A percentile compares a stretch with the other conserved stretches of the same genome.
These are phyloP conservation scores for Percina caprodes DNA, from an alignment of 2,113 vertebrate genomes.

Conservation along the genomic window DNA sequence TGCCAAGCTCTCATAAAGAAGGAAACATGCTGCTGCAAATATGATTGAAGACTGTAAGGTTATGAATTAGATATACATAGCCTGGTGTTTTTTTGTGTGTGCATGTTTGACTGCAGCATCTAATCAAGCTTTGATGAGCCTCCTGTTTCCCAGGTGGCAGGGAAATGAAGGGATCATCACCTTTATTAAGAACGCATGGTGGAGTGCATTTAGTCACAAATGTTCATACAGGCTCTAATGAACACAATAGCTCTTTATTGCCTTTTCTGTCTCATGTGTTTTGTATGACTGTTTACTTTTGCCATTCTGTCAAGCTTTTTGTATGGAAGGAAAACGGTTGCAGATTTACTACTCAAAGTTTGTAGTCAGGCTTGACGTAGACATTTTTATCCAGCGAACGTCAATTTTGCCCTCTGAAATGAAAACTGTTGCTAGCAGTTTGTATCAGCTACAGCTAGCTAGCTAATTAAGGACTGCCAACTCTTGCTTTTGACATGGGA, in stretches of 20 bases:
- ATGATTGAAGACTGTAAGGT: slow-evolving; percentile 68
- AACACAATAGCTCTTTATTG: slow-evolving; percentile 18
- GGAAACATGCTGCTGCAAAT: slow-evolving; percentile 43
- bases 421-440: background rate
- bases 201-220: slow-evolving; percentile 53
- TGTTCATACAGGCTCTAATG: slow-evolving; percentile 31
- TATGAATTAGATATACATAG: slow-evolving; percentile 66
- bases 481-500: too few relatives aligned
- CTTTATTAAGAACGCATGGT: slow-evolving; percentile 65
- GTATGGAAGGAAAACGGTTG: background rate
- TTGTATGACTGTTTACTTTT: background rate
- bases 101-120: slow-evolving; percentile 50
- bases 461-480: too few relatives aligned
- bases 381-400: too few relatives aligned
- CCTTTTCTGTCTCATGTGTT: background rate
- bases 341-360: background rate
- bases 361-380: background rate
- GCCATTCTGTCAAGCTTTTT: background rate
- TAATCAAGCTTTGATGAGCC: slow-evolving; percentile 80
- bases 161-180: slow-evolving; percentile 68
- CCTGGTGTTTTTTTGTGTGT: slow-evolving; percentile 27
- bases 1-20: slow-evolving; percentile 63
- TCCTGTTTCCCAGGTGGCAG: slow-evolving; percentile 71
- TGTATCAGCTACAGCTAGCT: background rate
- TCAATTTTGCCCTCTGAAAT: background rate